Evolutionary conservation across 2,113 vertebrate species (phyloP).

Genomic region (Muntiacus muntjak): DNA sequence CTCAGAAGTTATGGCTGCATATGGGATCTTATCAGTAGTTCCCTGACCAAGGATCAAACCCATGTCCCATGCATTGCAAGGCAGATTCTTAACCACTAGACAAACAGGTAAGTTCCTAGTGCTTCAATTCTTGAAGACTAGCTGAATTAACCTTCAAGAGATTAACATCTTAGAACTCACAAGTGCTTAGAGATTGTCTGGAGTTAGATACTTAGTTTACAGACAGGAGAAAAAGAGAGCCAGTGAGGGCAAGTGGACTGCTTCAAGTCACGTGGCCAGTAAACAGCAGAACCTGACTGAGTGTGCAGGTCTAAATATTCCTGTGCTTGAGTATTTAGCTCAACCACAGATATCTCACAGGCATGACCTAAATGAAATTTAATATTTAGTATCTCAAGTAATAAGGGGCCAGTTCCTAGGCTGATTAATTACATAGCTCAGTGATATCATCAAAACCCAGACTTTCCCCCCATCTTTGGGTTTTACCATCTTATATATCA

Average conservation of each 20-base stretch:
- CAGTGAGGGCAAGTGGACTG: background rate
- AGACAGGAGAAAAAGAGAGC: background rate
- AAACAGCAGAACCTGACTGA: background rate
- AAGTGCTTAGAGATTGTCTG: background rate
- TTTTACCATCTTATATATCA: background rate
- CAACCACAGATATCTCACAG: fast-evolving
- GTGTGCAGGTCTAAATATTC: background rate
- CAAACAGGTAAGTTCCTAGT: background rate
- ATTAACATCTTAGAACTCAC: background rate
- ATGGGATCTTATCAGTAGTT: background rate
- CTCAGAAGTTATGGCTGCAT: background rate
- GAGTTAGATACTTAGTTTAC: background rate
- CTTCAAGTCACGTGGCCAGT: background rate
- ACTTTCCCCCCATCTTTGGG: background rate
- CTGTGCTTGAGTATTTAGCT: background rate
- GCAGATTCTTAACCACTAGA: background rate
- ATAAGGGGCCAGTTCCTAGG: background rate
- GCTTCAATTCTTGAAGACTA: background rate
- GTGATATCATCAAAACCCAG: background rate
- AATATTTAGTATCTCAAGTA: background rate
- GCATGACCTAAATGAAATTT: background rate
- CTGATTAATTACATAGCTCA: background rate
- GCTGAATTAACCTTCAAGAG: background rate
- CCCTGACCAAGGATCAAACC: background rate
- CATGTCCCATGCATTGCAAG: background rate